Evolutionary conservation across 1,140 invertebrate species (phyloP).

Genomic region (honey bee (Apis mellifera)): Amel_HAv3.1 CM009937.2:6982001-6982500

Average conservation of each 20-base stretch:
- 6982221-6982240: too few species aligned
- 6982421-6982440: neutral
- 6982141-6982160: too few species aligned
- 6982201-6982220: too few species aligned
- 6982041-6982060: too few species aligned
- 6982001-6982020: too few species aligned
- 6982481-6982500: neutral
- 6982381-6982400: conserved; percentile 5
- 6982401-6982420: neutral
- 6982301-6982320: neutral
- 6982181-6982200: too few species aligned
- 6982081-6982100: too few species aligned
- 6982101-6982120: too few species aligned
- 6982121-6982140: too few species aligned
- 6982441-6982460: neutral
- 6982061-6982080: too few species aligned
- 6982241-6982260: neutral
- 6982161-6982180: too few species aligned
- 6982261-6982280: neutral
- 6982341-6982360: neutral
- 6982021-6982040: too few species aligned
- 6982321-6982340: neutral
- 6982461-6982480: neutral
- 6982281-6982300: neutral
- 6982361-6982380: neutral